Base-by-base conservation (phyloP, 1,140 invertebrate species). In the Caenorhabditis latens region DNA sequence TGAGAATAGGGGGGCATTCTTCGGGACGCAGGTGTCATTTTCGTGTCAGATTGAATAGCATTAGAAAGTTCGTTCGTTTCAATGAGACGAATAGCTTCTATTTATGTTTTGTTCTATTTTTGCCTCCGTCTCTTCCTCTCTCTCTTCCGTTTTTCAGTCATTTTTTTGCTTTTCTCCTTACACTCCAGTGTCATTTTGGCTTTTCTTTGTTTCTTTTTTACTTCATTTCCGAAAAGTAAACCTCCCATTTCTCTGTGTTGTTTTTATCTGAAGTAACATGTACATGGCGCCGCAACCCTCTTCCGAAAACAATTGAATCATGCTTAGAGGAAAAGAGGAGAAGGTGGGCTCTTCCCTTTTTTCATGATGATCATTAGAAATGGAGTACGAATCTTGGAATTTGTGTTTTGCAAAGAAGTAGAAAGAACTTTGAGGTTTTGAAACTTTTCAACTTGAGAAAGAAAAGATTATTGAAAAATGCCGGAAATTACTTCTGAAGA, bases 61-160 rank as follows among this genome's bases (percentile, higher is more conserved):
- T 79, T 50, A 79, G n/a, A 79, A 79, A 79, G 71, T 79, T 79
- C 21, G 43, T 79, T 79, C 46, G 71, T 50, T 79, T 79, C n/a
- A 79, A n/a, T 21, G n/a, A 71, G 19, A 61, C 58, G 58, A 71
- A 8, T 42, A 13, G 6, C 9, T 71, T 71, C 65, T 46, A 71
- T 46, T 21, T 48, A 71, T 79, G 19, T 79, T 79, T 24, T 79
- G n/a, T 79, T 43, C n/a, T 58, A 32, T 40, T 24, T 40, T 21
- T 63, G 2, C 32, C 58, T 11, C 58, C 9, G 24, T 32, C 3
- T 43, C 1, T 24, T 50, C 6, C n/a, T 79, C 3, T 79, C 42
- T 79, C 43, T 71, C 42, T 71, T n/a, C 16, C 16, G 16, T 32
- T 61, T 61, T 61, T 61, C 58, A 32, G 58, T 61, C n/a, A 21